A percentile compares a stretch with the other conserved stretches of the same genome.
Evolutionary conservation across 1,140 invertebrate genomes (phyloP).

Genomic region (Papilio polyxenes): DNA sequence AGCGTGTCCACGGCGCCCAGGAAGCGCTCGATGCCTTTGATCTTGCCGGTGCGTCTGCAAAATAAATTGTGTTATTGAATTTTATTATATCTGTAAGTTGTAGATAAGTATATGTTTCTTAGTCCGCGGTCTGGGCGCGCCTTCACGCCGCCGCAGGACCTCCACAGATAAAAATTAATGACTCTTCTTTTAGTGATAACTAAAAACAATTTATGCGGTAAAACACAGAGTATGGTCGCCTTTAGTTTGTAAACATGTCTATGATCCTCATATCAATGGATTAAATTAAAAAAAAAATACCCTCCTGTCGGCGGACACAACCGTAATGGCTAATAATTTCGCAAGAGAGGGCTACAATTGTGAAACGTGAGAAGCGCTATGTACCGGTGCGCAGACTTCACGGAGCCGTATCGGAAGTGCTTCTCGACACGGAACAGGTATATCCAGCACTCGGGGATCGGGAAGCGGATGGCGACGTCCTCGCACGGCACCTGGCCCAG

Average conservation of each 20-base stretch:
- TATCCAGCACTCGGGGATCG: slow-evolving; percentile 99
- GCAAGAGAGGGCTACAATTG: not conserved
- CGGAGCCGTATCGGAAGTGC: slow-evolving; percentile 99
- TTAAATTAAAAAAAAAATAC: too few relatives aligned
- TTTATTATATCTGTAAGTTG: not conserved
- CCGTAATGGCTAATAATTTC: too few relatives aligned
- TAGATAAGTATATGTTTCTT: too few relatives aligned
- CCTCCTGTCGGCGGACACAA: too few relatives aligned
- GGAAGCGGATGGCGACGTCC: slow-evolving; percentile 97
- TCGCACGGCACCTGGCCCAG: slow-evolving; percentile 97
- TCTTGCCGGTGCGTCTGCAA: slow-evolving; percentile 90
- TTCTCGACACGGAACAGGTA: slow-evolving; percentile 99
- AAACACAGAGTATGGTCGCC: too few relatives aligned
- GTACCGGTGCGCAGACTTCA: slow-evolving; percentile 96
- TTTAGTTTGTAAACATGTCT: too few relatives aligned
- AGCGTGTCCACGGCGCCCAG: slow-evolving; percentile 95
- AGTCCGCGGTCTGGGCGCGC: too few relatives aligned
- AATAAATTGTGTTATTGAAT: not conserved
- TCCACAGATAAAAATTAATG: too few relatives aligned
- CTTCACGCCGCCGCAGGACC: too few relatives aligned
- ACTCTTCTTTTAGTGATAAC: too few relatives aligned
- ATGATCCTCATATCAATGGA: too few relatives aligned
- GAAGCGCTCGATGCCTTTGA: slow-evolving; percentile 96
- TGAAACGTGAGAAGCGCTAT: not conserved
- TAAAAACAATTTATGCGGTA: too few relatives aligned